A percentile compares a stretch with the other conserved stretches of the same genome.
These are phyloP conservation scores for Polypedilum vanderplanki DNA, from an alignment of 1,140 invertebrate species.

Conservation along the genomic window DNA sequence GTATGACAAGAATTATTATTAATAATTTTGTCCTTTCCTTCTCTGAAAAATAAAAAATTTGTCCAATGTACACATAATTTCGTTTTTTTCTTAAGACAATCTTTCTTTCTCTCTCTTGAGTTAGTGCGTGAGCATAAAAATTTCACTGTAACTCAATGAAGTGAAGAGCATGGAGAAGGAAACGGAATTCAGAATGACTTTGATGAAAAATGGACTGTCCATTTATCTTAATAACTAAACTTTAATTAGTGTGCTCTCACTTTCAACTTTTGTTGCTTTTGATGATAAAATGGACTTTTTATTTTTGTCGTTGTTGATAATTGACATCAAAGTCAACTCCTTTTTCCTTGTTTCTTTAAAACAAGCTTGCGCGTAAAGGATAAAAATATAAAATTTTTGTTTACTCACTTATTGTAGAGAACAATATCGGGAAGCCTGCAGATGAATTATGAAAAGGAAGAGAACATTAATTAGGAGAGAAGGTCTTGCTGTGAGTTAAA, in stretches of 20 bases:
- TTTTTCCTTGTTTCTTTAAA: neutral
- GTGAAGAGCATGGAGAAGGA: neutral
- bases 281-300: neutral
- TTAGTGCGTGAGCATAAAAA: too few relatives aligned
- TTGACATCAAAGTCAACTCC: neutral
- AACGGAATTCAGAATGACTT: neutral
- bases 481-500: neutral
- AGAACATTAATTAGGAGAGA: too few relatives aligned
- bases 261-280: neutral
- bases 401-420: constrained; percentile 91
- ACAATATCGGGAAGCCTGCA: constrained; percentile 85
- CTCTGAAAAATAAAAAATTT: too few relatives aligned
- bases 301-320: neutral
- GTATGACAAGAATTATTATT: neutral
- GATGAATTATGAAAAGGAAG: too few relatives aligned
- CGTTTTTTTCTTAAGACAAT: too few relatives aligned
- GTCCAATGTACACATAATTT: too few relatives aligned
- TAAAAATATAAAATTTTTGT: constrained; percentile 36
- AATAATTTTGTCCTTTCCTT: too few relatives aligned
- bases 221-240: constrained; percentile 29
- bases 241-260: constrained; percentile 26
- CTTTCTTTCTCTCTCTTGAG: too few relatives aligned
- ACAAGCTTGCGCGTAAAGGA: neutral
- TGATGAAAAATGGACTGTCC: constrained; percentile 8
- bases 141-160: too few relatives aligned